Evolutionary conservation across 1,140 invertebrate species (phyloP).

Genomic region (Heliconius melpomene): DNA sequence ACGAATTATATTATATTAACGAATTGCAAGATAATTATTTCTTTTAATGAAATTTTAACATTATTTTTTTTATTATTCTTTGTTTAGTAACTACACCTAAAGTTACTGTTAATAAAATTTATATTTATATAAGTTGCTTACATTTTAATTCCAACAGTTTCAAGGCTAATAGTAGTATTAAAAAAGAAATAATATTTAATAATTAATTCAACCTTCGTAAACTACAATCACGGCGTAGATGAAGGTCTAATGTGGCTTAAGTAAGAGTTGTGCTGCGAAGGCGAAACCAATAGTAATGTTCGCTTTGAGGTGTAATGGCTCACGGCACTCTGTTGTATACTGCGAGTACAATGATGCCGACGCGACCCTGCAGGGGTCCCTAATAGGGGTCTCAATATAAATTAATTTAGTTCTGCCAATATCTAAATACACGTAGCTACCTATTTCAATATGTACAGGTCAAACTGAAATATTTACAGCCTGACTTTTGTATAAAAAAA

Average conservation of each 20-base stretch:
- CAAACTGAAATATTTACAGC: neutral
- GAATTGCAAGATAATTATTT: no score
- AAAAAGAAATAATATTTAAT: neutral
- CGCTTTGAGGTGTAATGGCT: neutral
- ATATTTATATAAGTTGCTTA: no score
- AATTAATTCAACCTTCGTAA: neutral
- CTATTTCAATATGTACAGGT: neutral
- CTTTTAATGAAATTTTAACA: no score
- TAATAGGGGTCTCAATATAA: neutral
- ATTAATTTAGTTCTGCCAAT: neutral
- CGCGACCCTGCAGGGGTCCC: neutral
- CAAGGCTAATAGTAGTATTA: no score
- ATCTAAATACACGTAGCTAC: neutral
- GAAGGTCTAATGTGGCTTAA: conserved; percentile 14
- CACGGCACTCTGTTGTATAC: neutral
- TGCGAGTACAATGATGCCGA: neutral
- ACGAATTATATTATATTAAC: no score
- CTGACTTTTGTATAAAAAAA: neutral
- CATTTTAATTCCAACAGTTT: no score
- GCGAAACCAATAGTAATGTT: no score
- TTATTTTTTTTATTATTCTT: no score
- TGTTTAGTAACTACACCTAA: no score
- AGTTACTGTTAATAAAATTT: no score
- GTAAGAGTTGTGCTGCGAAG: neutral
- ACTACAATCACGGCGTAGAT: conserved; percentile 9